These are phyloP conservation scores for Microctenopoma stevenorrisi DNA, from an alignment of 2,797 vertebrate genomes.

Conservation along the genomic window DNA sequence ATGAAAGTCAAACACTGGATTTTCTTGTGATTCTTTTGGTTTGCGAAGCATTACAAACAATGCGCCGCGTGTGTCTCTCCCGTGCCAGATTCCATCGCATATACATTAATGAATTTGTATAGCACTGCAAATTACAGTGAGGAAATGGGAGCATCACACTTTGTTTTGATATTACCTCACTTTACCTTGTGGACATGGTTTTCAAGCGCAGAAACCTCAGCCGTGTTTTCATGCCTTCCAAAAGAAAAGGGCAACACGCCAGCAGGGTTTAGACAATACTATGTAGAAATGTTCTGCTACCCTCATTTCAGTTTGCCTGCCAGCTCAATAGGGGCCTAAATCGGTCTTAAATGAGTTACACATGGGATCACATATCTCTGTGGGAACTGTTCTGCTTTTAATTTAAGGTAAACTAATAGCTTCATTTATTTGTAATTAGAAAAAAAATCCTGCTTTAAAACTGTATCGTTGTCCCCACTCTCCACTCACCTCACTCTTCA, in stretches of 20 bases:
- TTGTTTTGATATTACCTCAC: constrained; percentile 28
- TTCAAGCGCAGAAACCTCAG: constrained; percentile 32
- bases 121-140: constrained; percentile 39
- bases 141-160: constrained; percentile 29
- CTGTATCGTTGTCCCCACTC: constrained; percentile 51
- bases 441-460: constrained; percentile 65
- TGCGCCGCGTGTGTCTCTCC: constrained; percentile 34
- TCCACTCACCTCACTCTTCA: constrained; percentile 71
- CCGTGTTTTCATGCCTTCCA: constrained; percentile 31
- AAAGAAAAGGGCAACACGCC: constrained; percentile 43
- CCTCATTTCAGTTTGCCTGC: constrained; percentile 57
- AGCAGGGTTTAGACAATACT: constrained; percentile 50
- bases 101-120: constrained; percentile 40
- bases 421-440: constrained; percentile 78
- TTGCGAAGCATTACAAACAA: constrained; percentile 64
- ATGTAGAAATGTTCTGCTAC: constrained; percentile 49
- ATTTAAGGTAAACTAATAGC: constrained; percentile 79
- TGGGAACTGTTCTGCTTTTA: constrained; percentile 69
- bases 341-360: constrained; percentile 75
- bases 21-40: constrained; percentile 73
- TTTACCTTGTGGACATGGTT: constrained; percentile 39
- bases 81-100: constrained; percentile 27
- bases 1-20: constrained; percentile 74
- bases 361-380: constrained; percentile 71
- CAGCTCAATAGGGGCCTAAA: constrained; percentile 66